A percentile compares a stretch with the other conserved stretches of the same genome.
phyloP scores from a whole-genome alignment of 2,888 invertebrate genomes.

The Xanthia icteritia region DNA sequence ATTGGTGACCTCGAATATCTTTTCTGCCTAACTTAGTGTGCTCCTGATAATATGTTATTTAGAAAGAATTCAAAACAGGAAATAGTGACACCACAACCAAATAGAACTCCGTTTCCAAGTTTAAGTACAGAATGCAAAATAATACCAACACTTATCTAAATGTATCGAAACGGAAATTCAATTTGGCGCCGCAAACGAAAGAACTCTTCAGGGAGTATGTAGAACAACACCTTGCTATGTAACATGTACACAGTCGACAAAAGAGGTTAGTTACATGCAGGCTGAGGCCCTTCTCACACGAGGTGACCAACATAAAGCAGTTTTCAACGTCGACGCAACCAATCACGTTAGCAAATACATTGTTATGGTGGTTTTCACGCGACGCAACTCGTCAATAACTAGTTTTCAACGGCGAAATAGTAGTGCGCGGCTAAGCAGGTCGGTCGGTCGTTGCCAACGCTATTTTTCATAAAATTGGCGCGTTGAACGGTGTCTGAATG shows the following conservation, averaged over 20 bases:
- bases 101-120: conserved; percentile 49
- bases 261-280: conserved; percentile 14
- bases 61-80: conserved; percentile 11
- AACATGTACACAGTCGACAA: conserved; percentile 40
- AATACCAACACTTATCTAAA: conserved; percentile 69
- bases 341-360: too few relatives aligned
- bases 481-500: too few relatives aligned
- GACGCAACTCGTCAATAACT: too few relatives aligned
- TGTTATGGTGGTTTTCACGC: too few relatives aligned
- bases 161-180: conserved; percentile 72
- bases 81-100: conserved; percentile 25
- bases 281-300: too few relatives aligned
- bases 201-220: conserved; percentile 65
- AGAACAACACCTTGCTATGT: conserved; percentile 57
- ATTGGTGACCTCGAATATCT: too few relatives aligned
- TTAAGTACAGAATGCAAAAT: conserved; percentile 57
- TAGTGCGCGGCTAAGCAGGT: too few relatives aligned
- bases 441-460: too few relatives aligned
- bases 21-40: neutral
- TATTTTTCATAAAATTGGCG: too few relatives aligned
- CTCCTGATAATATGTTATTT: conserved; percentile 1
- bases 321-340: too few relatives aligned
- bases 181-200: conserved; percentile 67
- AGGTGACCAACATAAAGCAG: too few relatives aligned
- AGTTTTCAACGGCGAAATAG: too few relatives aligned